These are phyloP conservation scores for Orthosia gothica DNA, from an alignment of 2,888 invertebrate genomes.

Conservation along the genomic window DNA sequence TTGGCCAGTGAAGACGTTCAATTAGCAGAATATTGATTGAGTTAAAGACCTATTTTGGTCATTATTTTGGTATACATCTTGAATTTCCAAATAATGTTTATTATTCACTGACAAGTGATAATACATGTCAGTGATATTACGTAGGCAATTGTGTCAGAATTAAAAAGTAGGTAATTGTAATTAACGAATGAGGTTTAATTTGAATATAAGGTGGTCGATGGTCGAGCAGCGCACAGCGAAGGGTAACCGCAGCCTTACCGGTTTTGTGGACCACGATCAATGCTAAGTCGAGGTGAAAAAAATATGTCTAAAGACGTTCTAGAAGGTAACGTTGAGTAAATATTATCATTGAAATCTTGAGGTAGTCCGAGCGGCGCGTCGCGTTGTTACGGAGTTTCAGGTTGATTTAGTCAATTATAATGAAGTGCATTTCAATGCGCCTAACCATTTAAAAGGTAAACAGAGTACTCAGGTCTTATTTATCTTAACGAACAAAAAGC, in stretches of 20 bases:
- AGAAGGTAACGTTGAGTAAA: conserved; percentile 74
- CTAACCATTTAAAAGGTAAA: conserved; percentile 29
- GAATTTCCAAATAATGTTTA: conserved; percentile 31
- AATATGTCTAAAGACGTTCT: conserved; percentile 83
- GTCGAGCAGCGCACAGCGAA: conserved; percentile 82
- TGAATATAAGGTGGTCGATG: conserved; percentile 72
- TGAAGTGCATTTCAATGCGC: conserved; percentile 23
- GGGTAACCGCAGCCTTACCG: conserved; percentile 89
- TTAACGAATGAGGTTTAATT: conserved; percentile 70
- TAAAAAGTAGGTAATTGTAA: conserved; percentile 60
- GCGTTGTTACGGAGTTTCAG: conserved; percentile 24
- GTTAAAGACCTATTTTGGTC: conserved; percentile 28
- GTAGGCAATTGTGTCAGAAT: conserved; percentile 44
- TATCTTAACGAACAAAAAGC: conserved; percentile 42
- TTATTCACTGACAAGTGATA: conserved; percentile 9
- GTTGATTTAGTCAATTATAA: conserved; percentile 36
- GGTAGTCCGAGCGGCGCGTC: conserved; percentile 20
- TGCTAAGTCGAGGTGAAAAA: conserved; percentile 88
- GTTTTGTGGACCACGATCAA: conserved; percentile 88
- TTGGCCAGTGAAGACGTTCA: conserved; percentile 33
- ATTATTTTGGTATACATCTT: conserved; percentile 27
- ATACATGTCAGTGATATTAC: conserved; percentile 1
- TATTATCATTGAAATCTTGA: conserved; percentile 64
- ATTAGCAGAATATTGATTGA: conserved; percentile 20
- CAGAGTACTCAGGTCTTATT: conserved; percentile 31